Evolutionary conservation across 53 echinoderm and acorn worm species (phyloP).

Genomic region (Hippasteria phrygiana): DNA sequence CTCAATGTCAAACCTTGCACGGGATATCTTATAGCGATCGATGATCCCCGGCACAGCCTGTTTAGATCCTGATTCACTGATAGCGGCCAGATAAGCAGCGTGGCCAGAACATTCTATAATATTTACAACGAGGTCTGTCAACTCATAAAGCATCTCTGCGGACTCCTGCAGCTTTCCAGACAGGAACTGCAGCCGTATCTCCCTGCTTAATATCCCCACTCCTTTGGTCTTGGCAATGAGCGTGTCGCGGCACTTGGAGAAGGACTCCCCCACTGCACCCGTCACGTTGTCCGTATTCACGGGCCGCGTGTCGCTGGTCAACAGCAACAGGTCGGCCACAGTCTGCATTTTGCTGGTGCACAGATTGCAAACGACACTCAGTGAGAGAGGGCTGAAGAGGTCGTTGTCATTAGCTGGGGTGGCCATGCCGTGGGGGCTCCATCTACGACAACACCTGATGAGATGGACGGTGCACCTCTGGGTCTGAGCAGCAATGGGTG

Average conservation of each 20-base stretch:
- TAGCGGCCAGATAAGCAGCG: slow-evolving; percentile 93
- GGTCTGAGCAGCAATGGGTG: slow-evolving; percentile 12
- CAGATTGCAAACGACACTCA: slow-evolving; percentile 89
- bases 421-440: slow-evolving; percentile 83
- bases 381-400: slow-evolving; percentile 84
- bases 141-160: slow-evolving; percentile 76
- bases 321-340: slow-evolving; percentile 88
- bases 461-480: slow-evolving; percentile 52
- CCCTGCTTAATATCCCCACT: slow-evolving; percentile 85
- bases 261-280: slow-evolving; percentile 85
- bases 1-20: slow-evolving; percentile 92
- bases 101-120: slow-evolving; percentile 95
- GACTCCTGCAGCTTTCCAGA: slow-evolving; percentile 76
- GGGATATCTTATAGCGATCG: slow-evolving; percentile 90
- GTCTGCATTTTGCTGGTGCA: slow-evolving; percentile 94
- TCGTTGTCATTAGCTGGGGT: slow-evolving; percentile 83
- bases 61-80: slow-evolving; percentile 84
- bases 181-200: slow-evolving; percentile 84
- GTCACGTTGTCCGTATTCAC: slow-evolving; percentile 94
- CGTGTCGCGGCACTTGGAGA: slow-evolving; percentile 94
- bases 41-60: slow-evolving; percentile 94
- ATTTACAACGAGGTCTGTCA: slow-evolving; percentile 85
- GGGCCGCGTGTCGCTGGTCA: slow-evolving; percentile 96
- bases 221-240: slow-evolving; percentile 95
- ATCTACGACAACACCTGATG: slow-evolving; percentile 40